Conservation (phyloP, 2,797 vertebrate genomes). For the Siniperca obscura region DNA sequence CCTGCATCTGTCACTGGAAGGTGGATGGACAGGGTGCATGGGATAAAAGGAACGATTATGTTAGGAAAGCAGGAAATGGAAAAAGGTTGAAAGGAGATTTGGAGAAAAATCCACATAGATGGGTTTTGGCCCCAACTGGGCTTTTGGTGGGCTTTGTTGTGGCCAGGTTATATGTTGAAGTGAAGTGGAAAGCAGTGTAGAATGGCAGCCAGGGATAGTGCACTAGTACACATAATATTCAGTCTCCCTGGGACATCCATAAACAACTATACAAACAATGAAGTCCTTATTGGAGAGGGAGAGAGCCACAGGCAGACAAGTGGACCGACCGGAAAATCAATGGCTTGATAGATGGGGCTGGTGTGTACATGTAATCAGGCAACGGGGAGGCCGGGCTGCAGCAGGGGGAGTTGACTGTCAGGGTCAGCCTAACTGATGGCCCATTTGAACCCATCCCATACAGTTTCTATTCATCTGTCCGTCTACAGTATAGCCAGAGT, state of each 20-base stretch:
- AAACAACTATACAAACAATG: constrained; percentile 83
- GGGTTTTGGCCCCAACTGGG: background rate
- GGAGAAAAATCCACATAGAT: constrained; percentile 28
- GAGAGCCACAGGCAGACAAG: constrained; percentile 74
- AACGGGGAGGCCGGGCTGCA: constrained; percentile 51
- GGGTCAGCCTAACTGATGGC: constrained; percentile 75
- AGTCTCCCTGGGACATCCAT: constrained; percentile 71
- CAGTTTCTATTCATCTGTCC: constrained; percentile 64
- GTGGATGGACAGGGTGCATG: constrained; percentile 57
- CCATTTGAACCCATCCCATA: constrained; percentile 67
- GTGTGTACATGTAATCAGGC: constrained; percentile 81
- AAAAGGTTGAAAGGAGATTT: constrained; percentile 50
- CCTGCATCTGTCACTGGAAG: constrained; percentile 74
- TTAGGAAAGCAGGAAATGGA: constrained; percentile 41
- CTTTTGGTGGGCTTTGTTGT: constrained; percentile 25
- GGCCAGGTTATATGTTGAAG: constrained; percentile 6
- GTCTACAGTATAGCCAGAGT: constrained; percentile 32
- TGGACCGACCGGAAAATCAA: constrained; percentile 81
- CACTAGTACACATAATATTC: constrained; percentile 67
- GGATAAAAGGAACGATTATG: constrained; percentile 63
- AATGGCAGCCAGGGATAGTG: constrained; percentile 29
- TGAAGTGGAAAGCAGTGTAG: constrained; percentile 16
- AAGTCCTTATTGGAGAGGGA: constrained; percentile 77
- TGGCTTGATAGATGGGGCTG: constrained; percentile 81
- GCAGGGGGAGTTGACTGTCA: constrained; percentile 64